phyloP scores from a whole-genome alignment of 2,797 vertebrate species.

The Hydrophis major region DNA sequence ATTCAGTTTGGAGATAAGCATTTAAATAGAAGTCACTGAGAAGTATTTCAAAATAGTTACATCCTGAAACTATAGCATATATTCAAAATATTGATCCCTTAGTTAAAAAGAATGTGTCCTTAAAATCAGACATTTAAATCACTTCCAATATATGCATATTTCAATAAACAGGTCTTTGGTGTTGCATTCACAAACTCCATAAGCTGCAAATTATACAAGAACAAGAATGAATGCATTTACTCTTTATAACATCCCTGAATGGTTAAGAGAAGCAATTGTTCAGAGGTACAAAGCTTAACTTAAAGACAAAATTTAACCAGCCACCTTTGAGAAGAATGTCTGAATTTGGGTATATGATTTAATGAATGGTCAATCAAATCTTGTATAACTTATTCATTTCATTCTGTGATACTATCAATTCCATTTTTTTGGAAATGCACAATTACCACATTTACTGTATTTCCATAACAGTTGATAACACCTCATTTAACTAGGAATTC shows the following conservation, averaged over 20 bases:
- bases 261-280: background rate
- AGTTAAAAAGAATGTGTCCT: background rate
- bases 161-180: background rate
- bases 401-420: background rate
- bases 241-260: background rate
- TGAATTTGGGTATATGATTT: background rate
- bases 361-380: background rate
- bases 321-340: background rate
- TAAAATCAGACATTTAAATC: background rate
- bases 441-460: background rate
- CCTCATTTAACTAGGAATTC: background rate
- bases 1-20: background rate
- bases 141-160: background rate
- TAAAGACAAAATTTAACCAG: background rate
- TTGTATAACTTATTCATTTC: background rate
- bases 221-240: background rate
- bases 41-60: background rate
- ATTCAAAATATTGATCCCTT: background rate
- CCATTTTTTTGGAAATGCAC: background rate
- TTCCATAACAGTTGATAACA: background rate
- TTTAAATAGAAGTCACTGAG: background rate
- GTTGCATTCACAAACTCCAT: background rate
- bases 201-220: background rate
- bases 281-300: background rate
- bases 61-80: background rate